Evolutionary conservation across 64 coral and sea anemone species (phyloP).

Genomic region (Platygyra sinensis): DNA sequence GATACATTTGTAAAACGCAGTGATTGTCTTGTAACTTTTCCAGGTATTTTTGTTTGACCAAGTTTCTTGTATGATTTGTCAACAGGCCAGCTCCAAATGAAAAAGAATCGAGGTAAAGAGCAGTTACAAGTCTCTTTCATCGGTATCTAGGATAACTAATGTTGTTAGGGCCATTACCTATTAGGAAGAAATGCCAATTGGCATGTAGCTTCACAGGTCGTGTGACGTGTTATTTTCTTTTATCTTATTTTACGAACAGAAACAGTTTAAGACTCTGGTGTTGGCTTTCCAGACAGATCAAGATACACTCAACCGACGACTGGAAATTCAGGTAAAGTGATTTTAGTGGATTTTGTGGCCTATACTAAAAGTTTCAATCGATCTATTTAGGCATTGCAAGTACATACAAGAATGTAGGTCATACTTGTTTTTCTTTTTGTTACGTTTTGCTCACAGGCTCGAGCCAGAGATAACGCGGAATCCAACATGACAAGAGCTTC

Average conservation of each 20-base stretch:
- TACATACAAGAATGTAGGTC: too few relatives aligned
- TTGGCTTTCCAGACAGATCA: constrained; percentile 81
- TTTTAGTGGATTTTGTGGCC: neutral
- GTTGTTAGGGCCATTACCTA: too few relatives aligned
- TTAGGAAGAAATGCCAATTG: too few relatives aligned
- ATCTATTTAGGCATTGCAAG: too few relatives aligned
- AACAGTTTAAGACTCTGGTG: constrained; percentile 77
- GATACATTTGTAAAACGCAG: too few relatives aligned
- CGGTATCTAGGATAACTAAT: neutral
- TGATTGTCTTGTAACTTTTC: too few relatives aligned
- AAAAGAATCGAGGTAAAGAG: constrained; percentile 68
- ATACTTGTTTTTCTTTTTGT: neutral
- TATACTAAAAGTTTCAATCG: too few relatives aligned
- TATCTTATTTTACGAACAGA: constrained; percentile 32
- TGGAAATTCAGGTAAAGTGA: constrained; percentile 66
- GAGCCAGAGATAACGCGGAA: constrained; percentile 73
- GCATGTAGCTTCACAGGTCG: too few relatives aligned
- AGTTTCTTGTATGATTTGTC: neutral
- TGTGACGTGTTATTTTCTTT: too few relatives aligned
- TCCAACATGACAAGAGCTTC: constrained; percentile 72
- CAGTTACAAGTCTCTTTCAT: neutral
- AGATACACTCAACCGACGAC: constrained; percentile 58
- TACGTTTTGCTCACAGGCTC: constrained; percentile 40
- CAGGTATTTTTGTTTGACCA: too few relatives aligned
- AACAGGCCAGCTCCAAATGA: constrained; percentile 59